Evolutionary conservation across 1,140 invertebrate species (phyloP).

Genomic region (Aphaenogaster floridana): DNA sequence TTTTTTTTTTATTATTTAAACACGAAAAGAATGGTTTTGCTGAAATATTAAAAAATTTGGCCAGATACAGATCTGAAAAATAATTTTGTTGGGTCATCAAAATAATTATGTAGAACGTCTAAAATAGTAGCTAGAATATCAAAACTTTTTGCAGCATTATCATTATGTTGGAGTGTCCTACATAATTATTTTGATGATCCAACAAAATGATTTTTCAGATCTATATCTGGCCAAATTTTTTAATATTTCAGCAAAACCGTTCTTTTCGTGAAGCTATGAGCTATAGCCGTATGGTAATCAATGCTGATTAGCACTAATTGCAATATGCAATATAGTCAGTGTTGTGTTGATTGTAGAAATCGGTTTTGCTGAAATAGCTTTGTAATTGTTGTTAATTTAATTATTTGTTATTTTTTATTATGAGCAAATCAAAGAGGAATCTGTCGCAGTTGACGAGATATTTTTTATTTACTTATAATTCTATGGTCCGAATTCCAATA

Average conservation of each 20-base stretch:
- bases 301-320: neutral
- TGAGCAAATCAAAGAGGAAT: neutral
- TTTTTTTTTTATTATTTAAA: neutral
- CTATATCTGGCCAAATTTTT: too few species aligned
- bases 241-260: too few species aligned
- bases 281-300: neutral
- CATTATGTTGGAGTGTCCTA: too few species aligned
- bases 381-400: neutral
- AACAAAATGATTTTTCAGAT: too few species aligned
- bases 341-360: neutral
- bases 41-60: too few species aligned
- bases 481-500: neutral
- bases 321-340: neutral
- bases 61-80: too few species aligned
- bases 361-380: neutral
- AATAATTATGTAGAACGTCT: too few species aligned
- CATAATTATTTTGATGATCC: too few species aligned
- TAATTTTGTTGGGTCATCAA: too few species aligned
- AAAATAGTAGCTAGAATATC: too few species aligned
- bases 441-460: neutral
- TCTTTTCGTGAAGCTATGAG: neutral
- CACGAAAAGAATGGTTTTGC: too few species aligned
- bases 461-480: constrained; percentile 9
- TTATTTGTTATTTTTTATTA: constrained; percentile 13
- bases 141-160: too few species aligned